Base-by-base conservation (phyloP, 1,140 invertebrate genomes). In the Lysiphlebus fabarum region DNA sequence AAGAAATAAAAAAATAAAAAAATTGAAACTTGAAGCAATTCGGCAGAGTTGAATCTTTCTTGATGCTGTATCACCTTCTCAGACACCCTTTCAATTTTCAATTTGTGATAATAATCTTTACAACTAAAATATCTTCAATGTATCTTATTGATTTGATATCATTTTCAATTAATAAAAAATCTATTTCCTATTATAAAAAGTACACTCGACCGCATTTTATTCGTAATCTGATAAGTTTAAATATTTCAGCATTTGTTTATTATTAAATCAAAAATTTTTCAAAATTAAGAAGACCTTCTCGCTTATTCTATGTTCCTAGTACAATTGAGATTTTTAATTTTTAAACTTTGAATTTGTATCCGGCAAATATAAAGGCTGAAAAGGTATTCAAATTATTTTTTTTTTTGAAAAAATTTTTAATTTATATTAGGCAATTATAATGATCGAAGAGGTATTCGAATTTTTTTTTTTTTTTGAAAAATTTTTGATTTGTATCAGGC, bases 21-120 rank as follows among this genome's bases (percentile, higher is more conserved):
- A 47, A 45, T 48, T 50, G 14, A 38, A 47, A 44, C n/a, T 45
- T 34, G 40, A 37, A 47, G 63, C 59, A 59, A 67, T 66, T 68
- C 70, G 70, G 70, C 60, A 64, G 62, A 41, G 70, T 65, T 65
- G 66, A 65, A 63, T 60, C 70, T 65, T 63, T 67, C 65, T 64
- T 65, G 62, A 62, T 59, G 51, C 59, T 57, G 50, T 38, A 40
- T 42, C 75, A 77, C 73, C 72, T 76, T 65, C 69, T 76, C 67
- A 71, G 67, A 73, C 70, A 76, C 71, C 75, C 74, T 76, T 77
- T 76, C 76, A 76, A 76, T 77, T 76, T 72, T 69, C 73, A 69
- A 76, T 77, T 60, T 62, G 67, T 65, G 75, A 76, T 77, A 76
- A 72, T 74, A 69, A 76, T 77, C 75, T 75, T 11, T 26, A 47